Evolutionary conservation across 2,113 vertebrate species (phyloP).

Genomic region (Thamnaconus septentrionalis): DNA sequence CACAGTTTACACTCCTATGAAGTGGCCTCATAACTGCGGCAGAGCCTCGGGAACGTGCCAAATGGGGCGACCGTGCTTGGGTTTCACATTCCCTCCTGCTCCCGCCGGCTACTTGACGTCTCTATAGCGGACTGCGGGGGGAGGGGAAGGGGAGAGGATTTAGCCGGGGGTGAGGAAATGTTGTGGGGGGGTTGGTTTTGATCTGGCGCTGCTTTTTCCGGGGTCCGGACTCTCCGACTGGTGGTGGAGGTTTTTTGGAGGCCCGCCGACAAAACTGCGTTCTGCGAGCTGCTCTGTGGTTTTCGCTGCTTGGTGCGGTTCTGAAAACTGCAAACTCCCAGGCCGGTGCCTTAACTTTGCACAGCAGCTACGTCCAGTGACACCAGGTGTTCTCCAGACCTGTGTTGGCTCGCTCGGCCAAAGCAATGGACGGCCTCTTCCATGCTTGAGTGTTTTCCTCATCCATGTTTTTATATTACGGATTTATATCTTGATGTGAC

Average conservation of each 20-base stretch:
- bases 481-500: too few relatives aligned
- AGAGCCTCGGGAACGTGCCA: conserved; percentile 65
- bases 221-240: conserved; percentile 76
- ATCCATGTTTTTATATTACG: too few relatives aligned
- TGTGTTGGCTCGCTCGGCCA: too few relatives aligned
- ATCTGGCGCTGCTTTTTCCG: conserved; percentile 75
- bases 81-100: conserved; percentile 68
- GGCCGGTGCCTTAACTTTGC: too few relatives aligned
- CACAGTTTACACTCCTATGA: conserved; percentile 76
- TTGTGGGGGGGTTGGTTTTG: conserved; percentile 58
- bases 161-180: conserved; percentile 19
- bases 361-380: too few relatives aligned
- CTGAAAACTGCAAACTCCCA: too few relatives aligned
- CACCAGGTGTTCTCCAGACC: too few relatives aligned
- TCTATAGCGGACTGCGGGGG: conserved; percentile 61
- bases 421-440: too few relatives aligned
- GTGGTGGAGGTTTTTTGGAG: conserved; percentile 63
- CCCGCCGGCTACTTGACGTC: conserved; percentile 61
- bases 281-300: conserved; percentile 12
- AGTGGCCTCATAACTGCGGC: conserved; percentile 77
- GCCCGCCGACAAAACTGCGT: conserved; percentile 58
- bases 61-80: conserved; percentile 63
- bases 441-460: too few relatives aligned
- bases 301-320: conserved; percentile 1
- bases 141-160: conserved; percentile 61